A percentile compares a stretch with the other conserved stretches of the same genome.
These are phyloP conservation scores for Athene cunicularia DNA, from an alignment of 2,113 vertebrate genomes.

Conservation along the genomic window DNA sequence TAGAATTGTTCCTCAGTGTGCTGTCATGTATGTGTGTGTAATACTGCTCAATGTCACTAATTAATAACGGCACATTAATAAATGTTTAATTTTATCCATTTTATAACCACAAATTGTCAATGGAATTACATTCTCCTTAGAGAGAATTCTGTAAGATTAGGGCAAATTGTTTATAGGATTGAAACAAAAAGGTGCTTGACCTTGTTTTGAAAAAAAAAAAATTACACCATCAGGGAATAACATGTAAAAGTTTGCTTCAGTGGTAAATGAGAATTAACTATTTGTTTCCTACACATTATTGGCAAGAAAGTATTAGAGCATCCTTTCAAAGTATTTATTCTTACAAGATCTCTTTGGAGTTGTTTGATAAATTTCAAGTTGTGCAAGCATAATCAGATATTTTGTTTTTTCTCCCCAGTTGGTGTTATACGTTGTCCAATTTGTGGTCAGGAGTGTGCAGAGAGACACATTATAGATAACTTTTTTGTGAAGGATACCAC, in stretches of 20 bases:
- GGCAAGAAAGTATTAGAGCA: not conserved
- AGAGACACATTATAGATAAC: slow-evolving; percentile 96
- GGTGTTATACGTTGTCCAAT: slow-evolving; percentile 93
- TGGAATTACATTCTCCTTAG: not conserved
- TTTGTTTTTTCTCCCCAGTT: slow-evolving; percentile 71
- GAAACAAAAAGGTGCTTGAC: not conserved
- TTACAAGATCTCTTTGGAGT: slow-evolving; percentile 14
- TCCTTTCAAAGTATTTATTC: not conserved
- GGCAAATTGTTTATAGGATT: not conserved
- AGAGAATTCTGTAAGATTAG: not conserved
- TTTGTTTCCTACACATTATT: not conserved
- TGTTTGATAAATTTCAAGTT: not conserved
- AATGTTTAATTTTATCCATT: not conserved
- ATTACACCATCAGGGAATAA: not conserved
- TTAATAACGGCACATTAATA: not conserved
- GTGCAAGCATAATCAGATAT: not conserved
- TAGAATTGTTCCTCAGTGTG: not conserved
- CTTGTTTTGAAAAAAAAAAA: not conserved
- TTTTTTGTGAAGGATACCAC: slow-evolving; percentile 98
- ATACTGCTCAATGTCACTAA: not conserved
- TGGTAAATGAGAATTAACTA: not conserved
- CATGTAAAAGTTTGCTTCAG: not conserved
- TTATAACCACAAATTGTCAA: not conserved
- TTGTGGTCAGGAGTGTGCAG: slow-evolving; percentile 95
- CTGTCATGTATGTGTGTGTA: not conserved